phyloP scores from a whole-genome alignment of 2,113 vertebrate genomes.

The Caranx ignobilis region DNA sequence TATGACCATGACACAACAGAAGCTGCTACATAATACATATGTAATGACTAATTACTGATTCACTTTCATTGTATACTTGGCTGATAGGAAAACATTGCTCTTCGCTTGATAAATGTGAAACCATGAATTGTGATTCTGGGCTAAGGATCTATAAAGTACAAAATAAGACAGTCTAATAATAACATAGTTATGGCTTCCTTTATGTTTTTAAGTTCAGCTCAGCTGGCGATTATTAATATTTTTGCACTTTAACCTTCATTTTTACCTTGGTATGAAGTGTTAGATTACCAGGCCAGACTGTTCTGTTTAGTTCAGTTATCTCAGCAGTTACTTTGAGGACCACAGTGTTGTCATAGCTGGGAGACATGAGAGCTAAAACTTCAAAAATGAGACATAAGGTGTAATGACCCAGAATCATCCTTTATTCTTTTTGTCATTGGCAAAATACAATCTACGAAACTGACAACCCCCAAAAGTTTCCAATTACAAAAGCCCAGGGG shows the following conservation, averaged over 20 bases:
- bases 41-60: too few species aligned
- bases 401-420: constrained; percentile 23
- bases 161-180: too few species aligned
- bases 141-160: too few species aligned
- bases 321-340: background rate
- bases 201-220: background rate
- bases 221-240: background rate
- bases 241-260: background rate
- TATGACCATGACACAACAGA: too few species aligned
- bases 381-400: background rate
- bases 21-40: too few species aligned
- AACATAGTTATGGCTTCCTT: background rate
- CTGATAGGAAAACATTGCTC: too few species aligned
- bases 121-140: too few species aligned
- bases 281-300: background rate
- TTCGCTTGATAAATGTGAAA: background rate
- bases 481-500: constrained; percentile 60
- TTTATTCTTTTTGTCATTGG: constrained; percentile 27
- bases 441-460: constrained; percentile 36
- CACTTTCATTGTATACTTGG: too few species aligned
- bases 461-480: constrained; percentile 56
- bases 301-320: background rate
- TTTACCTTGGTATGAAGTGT: background rate
- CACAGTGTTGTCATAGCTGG: background rate
- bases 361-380: background rate